Conservation (phyloP, 2,888 invertebrate genomes). For the Campaea margaritaria region DNA sequence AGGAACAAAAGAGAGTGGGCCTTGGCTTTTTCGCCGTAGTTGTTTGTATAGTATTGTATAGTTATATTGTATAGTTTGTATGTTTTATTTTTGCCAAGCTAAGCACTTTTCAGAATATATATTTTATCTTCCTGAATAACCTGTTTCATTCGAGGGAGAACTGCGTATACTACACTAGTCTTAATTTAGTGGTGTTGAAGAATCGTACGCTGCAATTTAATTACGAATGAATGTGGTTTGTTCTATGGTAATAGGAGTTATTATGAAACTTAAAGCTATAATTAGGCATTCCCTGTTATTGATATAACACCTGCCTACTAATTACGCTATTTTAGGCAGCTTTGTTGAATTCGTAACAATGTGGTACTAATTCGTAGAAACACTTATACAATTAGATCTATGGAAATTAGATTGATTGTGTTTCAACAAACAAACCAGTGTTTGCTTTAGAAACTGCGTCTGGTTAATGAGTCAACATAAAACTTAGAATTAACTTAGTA, state of each 20-base stretch:
- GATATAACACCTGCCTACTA: conserved; percentile 30
- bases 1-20: no score
- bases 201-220: no score
- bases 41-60: no score
- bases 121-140: no score
- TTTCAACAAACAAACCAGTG: not conserved
- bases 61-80: no score
- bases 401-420: conserved; percentile 8
- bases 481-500: not conserved
- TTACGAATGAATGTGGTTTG: no score
- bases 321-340: conserved; percentile 25
- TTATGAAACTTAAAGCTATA: conserved; percentile 14
- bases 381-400: conserved; percentile 2
- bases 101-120: no score
- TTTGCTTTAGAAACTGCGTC: not conserved
- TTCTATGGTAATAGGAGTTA: not conserved
- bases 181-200: no score
- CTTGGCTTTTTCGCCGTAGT: no score
- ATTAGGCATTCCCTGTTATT: conserved; percentile 22
- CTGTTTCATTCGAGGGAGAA: no score
- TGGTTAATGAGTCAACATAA: not conserved
- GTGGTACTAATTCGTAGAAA: conserved; percentile 23
- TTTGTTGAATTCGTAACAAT: conserved; percentile 32
- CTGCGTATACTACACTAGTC: no score
- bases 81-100: no score